phyloP scores from a whole-genome alignment of 2,888 invertebrate genomes.

The Thecocarcelia acutangulata region DNA sequence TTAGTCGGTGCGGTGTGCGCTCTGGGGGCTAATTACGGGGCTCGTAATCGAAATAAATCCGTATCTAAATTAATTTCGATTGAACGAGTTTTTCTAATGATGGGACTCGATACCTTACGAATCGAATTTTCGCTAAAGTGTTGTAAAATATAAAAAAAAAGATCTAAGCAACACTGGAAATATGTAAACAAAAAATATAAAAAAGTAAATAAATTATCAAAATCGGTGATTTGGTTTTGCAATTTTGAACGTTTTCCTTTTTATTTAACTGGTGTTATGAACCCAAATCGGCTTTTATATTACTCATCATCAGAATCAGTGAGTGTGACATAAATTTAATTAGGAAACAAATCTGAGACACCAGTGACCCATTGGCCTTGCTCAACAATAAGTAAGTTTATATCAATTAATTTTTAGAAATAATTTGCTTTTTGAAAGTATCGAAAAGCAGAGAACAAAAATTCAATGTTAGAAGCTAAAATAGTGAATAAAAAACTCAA shows the following conservation, averaged over 20 bases:
- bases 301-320: neutral
- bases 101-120: constrained; percentile 2
- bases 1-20: too few species aligned
- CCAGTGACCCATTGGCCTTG: constrained; percentile 17
- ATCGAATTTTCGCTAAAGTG: constrained; percentile 15
- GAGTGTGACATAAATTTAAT: constrained; percentile 8
- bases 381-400: constrained; percentile 8
- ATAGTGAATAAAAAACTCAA: too few species aligned
- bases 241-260: constrained; percentile 3
- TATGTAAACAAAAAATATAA: constrained; percentile 15
- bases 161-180: neutral
- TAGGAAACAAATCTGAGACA: constrained; percentile 5
- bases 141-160: constrained; percentile 11
- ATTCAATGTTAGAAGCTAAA: too few species aligned
- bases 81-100: neutral
- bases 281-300: too few species aligned
- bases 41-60: too few species aligned
- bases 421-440: too few species aligned
- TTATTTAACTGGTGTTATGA: too few species aligned
- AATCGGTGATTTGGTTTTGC: neutral
- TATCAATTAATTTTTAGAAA: neutral
- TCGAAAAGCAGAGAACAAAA: too few species aligned
- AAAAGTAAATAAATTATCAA: constrained; percentile 3
- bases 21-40: too few species aligned
- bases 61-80: too few species aligned